Percentiles rank a stretch among this genome's conserved stretches.
Evolutionary conservation across 2,888 invertebrate species (phyloP).

Genomic region (Celastrina argiolus): DNA sequence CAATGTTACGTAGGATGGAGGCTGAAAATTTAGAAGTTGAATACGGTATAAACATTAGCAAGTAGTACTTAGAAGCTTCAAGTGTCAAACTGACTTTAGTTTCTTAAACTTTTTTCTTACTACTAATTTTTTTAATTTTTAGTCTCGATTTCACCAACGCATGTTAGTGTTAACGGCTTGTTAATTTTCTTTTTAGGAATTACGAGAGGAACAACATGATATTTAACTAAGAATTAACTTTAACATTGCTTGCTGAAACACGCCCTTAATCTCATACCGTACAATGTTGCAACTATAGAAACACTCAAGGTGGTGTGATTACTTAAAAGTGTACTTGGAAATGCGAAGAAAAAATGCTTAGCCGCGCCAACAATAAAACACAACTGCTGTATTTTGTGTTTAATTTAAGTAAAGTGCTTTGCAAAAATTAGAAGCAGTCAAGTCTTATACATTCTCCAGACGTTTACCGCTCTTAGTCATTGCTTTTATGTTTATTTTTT

Average conservation of each 20-base stretch:
- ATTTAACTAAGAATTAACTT: too few species aligned
- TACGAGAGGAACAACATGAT: too few species aligned
- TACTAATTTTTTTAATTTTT: too few species aligned
- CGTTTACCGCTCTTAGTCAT: neutral
- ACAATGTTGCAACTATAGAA: neutral
- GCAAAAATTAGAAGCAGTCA: neutral
- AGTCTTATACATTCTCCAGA: neutral
- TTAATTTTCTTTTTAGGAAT: too few species aligned
- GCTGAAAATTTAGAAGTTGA: too few species aligned
- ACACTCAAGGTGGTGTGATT: neutral
- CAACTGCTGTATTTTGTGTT: conserved; percentile 16
- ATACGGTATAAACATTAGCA: too few species aligned
- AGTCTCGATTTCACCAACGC: too few species aligned
- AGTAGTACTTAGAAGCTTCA: neutral
- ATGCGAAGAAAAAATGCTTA: neutral
- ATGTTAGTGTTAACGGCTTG: too few species aligned
- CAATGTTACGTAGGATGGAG: too few species aligned
- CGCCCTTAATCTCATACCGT: too few species aligned
- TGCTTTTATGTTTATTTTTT: neutral
- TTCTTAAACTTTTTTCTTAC: too few species aligned
- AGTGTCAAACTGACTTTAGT: neutral
- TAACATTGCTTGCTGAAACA: too few species aligned
- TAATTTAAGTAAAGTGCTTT: conserved; percentile 13
- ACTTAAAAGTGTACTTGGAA: neutral
- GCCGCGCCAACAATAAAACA: neutral